phyloP scores from a whole-genome alignment of 2,797 vertebrate genomes.

The Periophthalmus magnuspinnatus region DNA sequence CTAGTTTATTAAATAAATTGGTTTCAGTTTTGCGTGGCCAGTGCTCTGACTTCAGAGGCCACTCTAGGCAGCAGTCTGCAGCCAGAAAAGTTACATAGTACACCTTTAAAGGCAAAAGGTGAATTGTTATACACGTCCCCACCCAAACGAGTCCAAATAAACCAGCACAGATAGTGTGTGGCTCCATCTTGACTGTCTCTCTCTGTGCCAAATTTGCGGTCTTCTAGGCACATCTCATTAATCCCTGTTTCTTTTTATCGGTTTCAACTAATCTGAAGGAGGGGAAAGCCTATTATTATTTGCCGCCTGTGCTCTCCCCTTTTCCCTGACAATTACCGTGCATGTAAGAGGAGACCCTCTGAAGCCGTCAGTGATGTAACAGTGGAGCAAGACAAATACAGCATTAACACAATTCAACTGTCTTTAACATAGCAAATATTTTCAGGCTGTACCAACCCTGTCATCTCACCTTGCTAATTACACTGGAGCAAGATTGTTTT shows the following conservation, averaged over 20 bases:
- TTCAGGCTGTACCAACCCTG: slow-evolving; percentile 1
- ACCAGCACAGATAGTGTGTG: background rate
- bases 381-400: slow-evolving; percentile 54
- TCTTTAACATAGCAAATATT: slow-evolving; percentile 12
- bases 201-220: background rate
- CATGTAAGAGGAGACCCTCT: slow-evolving; percentile 35
- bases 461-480: slow-evolving; percentile 6
- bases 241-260: slow-evolving; percentile 4
- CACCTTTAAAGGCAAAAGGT: no score
- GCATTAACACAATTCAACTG: slow-evolving; percentile 2
- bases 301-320: slow-evolving; percentile 18
- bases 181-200: background rate
- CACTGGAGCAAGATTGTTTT: background rate
- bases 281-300: slow-evolving; percentile 20
- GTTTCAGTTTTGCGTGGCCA: no score
- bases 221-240: slow-evolving; percentile 2
- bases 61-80: background rate
- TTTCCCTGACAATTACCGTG: slow-evolving; percentile 30
- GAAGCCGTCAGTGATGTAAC: slow-evolving; percentile 60
- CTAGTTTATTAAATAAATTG: no score
- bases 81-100: background rate
- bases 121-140: no score
- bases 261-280: slow-evolving; percentile 14
- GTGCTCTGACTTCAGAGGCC: no score
- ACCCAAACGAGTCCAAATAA: background rate